Evolutionary conservation across 2,888 invertebrate genomes (phyloP).

Genomic region (Dioctria linearis): DNA sequence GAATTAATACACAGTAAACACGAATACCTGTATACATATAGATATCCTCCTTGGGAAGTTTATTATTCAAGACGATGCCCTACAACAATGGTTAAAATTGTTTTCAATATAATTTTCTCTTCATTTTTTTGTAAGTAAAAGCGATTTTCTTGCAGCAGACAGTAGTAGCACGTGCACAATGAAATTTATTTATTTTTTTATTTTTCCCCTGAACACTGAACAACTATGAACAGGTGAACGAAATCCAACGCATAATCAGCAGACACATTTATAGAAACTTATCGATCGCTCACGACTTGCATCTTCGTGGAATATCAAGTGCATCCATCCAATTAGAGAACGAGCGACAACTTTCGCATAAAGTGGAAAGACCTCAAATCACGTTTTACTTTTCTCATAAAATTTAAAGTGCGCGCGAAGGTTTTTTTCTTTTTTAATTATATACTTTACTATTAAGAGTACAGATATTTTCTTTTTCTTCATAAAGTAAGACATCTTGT

Average conservation of each 20-base stretch:
- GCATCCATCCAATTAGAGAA: constrained; percentile 37
- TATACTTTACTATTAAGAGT: no score
- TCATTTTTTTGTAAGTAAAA: constrained; percentile 21
- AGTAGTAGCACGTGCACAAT: constrained; percentile 33
- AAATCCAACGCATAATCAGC: constrained; percentile 12
- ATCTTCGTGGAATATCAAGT: constrained; percentile 47
- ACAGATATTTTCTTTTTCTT: not conserved
- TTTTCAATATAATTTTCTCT: constrained; percentile 28
- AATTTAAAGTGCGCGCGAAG: constrained; percentile 15
- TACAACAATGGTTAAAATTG: constrained; percentile 22
- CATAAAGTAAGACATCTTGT: constrained; percentile 14
- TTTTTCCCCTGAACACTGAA: no score
- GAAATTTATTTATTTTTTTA: constrained; percentile 20
- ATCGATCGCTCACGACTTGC: constrained; percentile 40
- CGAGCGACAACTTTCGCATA: constrained; percentile 48
- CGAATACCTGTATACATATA: no score
- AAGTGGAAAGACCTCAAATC: not conserved
- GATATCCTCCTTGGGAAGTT: not conserved
- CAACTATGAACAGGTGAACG: not conserved
- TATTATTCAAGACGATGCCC: not conserved
- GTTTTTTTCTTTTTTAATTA: not conserved
- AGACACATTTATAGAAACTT: constrained; percentile 6
- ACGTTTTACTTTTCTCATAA: constrained; percentile 19
- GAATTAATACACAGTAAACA: no score
- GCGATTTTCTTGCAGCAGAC: constrained; percentile 9